A percentile compares a stretch with the other conserved stretches of the same genome.
Conservation (phyloP, 2,797 vertebrate species). For the Chelon auratus region DNA sequence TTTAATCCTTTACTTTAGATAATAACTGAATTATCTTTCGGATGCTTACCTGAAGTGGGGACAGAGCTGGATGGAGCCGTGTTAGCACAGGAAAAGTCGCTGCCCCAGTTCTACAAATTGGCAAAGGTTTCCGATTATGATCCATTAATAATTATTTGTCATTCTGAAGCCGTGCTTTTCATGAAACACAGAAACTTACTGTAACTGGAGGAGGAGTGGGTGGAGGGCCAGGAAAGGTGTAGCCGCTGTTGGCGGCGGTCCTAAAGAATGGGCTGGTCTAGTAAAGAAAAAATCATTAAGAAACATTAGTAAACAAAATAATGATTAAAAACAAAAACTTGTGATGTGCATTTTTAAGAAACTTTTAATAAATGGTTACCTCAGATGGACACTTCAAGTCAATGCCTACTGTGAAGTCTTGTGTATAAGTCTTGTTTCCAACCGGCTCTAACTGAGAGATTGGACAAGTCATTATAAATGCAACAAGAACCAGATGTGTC, state of each 20-base stretch:
- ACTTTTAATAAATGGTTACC: slow-evolving; percentile 77
- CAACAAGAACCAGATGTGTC: not conserved
- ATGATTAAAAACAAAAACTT: not conserved
- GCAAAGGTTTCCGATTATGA: slow-evolving; percentile 27
- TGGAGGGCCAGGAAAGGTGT: slow-evolving; percentile 73
- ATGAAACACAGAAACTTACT: slow-evolving; percentile 75
- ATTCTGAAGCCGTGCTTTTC: not conserved
- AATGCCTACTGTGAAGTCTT: slow-evolving; percentile 80
- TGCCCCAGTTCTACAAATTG: slow-evolving; percentile 91
- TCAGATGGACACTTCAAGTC: slow-evolving; percentile 87
- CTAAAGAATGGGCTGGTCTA: slow-evolving; percentile 85
- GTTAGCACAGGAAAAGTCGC: slow-evolving; percentile 86
- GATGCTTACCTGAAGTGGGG: slow-evolving; percentile 89
- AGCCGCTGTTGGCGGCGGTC: slow-evolving; percentile 89
- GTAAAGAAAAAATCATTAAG: slow-evolving; percentile 23
- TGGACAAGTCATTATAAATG: not conserved
- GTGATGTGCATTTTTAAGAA: not conserved
- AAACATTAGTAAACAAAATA: slow-evolving; percentile 8
- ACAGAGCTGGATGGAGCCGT: slow-evolving; percentile 76
- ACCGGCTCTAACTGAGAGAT: slow-evolving; percentile 87
- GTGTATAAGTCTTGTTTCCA: slow-evolving; percentile 86
- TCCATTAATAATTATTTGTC: not conserved
- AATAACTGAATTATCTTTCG: not conserved
- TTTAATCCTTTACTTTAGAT: not conserved
- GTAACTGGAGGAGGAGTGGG: slow-evolving; percentile 76